Conservation (phyloP, 2,113 vertebrate genomes). For the Antigone vipio region DNA sequence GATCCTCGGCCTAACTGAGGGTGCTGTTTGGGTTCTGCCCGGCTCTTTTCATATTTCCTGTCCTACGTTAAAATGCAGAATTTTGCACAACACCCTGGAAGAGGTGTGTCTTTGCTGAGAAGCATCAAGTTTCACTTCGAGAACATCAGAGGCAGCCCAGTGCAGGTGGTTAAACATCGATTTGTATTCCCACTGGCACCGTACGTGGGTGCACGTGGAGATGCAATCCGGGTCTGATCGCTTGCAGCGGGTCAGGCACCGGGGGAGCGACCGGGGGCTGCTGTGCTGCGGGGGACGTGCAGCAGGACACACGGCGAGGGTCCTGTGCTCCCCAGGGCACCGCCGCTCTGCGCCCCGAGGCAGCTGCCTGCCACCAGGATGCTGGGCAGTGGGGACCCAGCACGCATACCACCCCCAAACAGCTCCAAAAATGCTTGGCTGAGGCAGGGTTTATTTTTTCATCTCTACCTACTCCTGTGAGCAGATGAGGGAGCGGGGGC, state of each 20-base stretch:
- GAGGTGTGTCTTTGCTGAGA: slow-evolving; percentile 69
- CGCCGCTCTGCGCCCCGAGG: neutral
- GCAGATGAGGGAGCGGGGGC: neutral
- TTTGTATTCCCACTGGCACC: neutral
- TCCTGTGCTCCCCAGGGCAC: neutral
- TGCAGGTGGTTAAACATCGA: slow-evolving; percentile 18
- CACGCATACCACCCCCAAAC: rapidly evolving
- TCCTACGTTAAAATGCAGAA: slow-evolving; percentile 59
- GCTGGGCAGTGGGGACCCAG: neutral
- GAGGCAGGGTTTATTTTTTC: neutral
- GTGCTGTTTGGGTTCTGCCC: slow-evolving; percentile 35
- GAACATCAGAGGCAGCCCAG: slow-evolving; percentile 36
- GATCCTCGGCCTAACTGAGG: neutral
- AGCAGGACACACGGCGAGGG: neutral
- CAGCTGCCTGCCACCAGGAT: neutral
- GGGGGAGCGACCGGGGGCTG: neutral
- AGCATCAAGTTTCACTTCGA: slow-evolving; percentile 66
- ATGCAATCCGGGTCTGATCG: rapidly evolving
- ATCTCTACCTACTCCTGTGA: neutral
- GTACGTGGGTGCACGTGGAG: rapidly evolving
- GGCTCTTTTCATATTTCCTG: slow-evolving; percentile 68
- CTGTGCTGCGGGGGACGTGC: neutral
- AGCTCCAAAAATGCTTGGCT: neutral
- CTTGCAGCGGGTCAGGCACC: rapidly evolving
- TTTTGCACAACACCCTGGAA: slow-evolving; percentile 69